Percentiles rank a stretch among this genome's conserved stretches.
phyloP scores from a whole-genome alignment of 2,113 vertebrate species.

The Anolis sagrei region DNA sequence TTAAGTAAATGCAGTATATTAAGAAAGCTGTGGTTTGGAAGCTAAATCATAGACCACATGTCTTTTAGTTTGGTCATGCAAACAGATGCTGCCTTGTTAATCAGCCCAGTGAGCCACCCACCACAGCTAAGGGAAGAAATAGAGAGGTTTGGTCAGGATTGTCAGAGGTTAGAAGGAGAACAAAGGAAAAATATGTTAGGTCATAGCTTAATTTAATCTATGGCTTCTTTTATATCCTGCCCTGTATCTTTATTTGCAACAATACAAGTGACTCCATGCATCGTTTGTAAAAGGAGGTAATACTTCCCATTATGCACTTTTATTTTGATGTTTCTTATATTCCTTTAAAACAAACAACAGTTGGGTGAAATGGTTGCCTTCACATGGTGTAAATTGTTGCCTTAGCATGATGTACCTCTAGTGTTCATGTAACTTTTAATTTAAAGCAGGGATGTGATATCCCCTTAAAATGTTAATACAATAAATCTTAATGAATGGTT shows the following conservation, averaged over 20 bases:
- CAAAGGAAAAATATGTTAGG: conserved; percentile 33
- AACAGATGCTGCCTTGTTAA: conserved; percentile 66
- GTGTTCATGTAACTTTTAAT: background rate
- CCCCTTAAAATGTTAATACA: background rate
- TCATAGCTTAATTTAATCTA: conserved; percentile 18
- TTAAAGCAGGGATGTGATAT: background rate
- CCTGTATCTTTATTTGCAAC: background rate
- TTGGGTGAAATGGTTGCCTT: background rate
- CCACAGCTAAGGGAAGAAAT: conserved; percentile 48
- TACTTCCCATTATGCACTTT: background rate
- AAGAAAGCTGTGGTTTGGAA: conserved; percentile 1
- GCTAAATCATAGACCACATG: conserved; percentile 28
- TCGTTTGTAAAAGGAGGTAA: background rate
- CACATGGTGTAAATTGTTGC: background rate
- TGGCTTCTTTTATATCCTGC: background rate
- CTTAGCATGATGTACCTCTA: background rate
- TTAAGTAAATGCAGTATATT: background rate
- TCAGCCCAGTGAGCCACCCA: conserved; percentile 46
- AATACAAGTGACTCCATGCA: conserved; percentile 17
- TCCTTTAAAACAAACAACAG: background rate
- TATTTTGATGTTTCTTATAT: background rate
- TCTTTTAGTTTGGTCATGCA: conserved; percentile 53
- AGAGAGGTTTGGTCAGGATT: conserved; percentile 60
- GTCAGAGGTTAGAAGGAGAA: conserved; percentile 22
- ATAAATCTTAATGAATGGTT: too few species aligned